Percentiles rank a stretch among this genome's conserved stretches.
phyloP scores from a whole-genome alignment of 2,888 invertebrate species.

The Eilema depressum region DNA sequence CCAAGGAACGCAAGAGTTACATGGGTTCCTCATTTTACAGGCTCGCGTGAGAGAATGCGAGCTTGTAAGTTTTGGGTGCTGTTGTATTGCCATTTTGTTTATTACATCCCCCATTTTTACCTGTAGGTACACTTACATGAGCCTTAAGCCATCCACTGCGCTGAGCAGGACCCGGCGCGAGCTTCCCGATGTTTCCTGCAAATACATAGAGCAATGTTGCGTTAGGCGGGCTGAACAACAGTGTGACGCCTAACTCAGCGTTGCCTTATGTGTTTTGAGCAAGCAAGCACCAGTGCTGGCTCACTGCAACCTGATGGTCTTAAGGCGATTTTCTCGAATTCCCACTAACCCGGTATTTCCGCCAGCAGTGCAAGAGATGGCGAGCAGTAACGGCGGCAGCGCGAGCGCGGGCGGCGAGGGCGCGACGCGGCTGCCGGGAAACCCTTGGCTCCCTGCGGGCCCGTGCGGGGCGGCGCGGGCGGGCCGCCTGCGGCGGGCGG shows the following conservation, averaged over 20 bases:
- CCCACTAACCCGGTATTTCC: not conserved
- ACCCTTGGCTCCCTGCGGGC: conserved; percentile 98
- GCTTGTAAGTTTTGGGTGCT: too few relatives aligned
- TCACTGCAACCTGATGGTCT: too few relatives aligned
- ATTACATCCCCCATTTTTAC: too few relatives aligned
- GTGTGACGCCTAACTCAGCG: too few relatives aligned
- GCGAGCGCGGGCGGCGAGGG: conserved; percentile 84
- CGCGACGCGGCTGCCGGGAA: conserved; percentile 91
- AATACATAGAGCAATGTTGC: too few relatives aligned
- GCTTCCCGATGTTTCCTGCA: not conserved
- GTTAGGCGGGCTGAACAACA: too few relatives aligned
- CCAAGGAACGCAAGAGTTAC: too few relatives aligned
- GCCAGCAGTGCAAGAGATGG: conserved; percentile 91
- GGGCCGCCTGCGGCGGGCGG: conserved; percentile 98
- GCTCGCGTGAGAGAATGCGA: too few relatives aligned
- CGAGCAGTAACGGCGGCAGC: conserved; percentile 87
- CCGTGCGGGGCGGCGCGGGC: conserved; percentile 91
- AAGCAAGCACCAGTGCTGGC: too few relatives aligned
- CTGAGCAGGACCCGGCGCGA: not conserved
- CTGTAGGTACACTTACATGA: too few relatives aligned
- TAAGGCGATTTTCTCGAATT: not conserved
- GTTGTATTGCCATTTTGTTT: too few relatives aligned
- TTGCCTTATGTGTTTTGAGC: not conserved
- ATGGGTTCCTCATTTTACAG: too few relatives aligned
- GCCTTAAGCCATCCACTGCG: not conserved